These are phyloP conservation scores for Pollenia amentaria DNA, from an alignment of 2,888 invertebrate species.

Conservation along the genomic window DNA sequence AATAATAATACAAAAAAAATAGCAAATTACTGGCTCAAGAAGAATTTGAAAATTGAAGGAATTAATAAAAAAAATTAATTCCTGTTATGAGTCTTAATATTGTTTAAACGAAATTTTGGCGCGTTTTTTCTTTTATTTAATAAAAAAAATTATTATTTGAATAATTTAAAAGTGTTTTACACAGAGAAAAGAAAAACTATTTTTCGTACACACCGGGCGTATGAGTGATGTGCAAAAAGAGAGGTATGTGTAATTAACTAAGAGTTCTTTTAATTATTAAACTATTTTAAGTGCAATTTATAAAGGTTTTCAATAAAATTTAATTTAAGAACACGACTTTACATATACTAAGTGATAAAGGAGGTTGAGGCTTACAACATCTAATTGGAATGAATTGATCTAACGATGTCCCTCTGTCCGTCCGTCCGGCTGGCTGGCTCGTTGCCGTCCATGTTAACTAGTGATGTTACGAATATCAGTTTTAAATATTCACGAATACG, in stretches of 20 bases:
- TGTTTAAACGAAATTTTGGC: background rate
- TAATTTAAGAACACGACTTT: too few species aligned
- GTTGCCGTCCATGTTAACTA: too few species aligned
- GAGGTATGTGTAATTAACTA: slow-evolving; percentile 46
- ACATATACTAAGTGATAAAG: too few species aligned
- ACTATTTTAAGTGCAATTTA: too few species aligned
- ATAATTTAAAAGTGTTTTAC: background rate
- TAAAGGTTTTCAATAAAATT: too few species aligned
- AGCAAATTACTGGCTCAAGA: background rate
- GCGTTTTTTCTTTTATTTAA: slow-evolving; percentile 34
- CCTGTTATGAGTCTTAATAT: background rate
- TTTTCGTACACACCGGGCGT: slow-evolving; percentile 38
- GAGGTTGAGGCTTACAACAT: too few species aligned
- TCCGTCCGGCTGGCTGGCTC: too few species aligned
- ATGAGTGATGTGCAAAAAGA: slow-evolving; percentile 67
- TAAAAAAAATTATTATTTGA: background rate
- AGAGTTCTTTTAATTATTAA: slow-evolving; percentile 10
- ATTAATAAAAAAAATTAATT: slow-evolving; percentile 1
- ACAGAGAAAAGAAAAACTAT: slow-evolving; percentile 3
- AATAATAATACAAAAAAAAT: background rate
- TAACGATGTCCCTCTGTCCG: too few species aligned
- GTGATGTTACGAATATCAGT: too few species aligned
- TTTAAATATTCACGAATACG: too few species aligned
- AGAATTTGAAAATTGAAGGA: background rate
- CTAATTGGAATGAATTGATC: too few species aligned